Evolutionary conservation across 2,888 invertebrate genomes (phyloP), one percentile per base, ranked within the genome.

Genomic region (Tetranychus piercei): DNA sequence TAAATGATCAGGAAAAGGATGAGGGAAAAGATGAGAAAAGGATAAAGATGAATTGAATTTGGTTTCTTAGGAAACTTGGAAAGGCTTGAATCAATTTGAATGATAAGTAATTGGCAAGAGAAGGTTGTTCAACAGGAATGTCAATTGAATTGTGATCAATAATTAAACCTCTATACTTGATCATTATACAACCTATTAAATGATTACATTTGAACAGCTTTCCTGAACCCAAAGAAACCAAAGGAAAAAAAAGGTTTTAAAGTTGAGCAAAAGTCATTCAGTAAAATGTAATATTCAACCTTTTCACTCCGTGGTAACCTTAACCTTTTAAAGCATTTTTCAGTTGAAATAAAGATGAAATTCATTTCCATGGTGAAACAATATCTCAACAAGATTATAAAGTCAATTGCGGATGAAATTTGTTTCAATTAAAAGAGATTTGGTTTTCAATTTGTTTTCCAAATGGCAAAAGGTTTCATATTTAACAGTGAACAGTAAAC

Each of bases 281-380:
- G 11, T 71, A 18, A 34, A 20, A 72, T 72, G n/a, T 44, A 20
- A 15, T 9, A 44, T 18, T 44, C 22, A 71, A n/a, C 18, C 71
- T 43, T 18, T 71, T 71, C 20, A 20, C 34, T 44, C 72, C 20
- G 9, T 22, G 44, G 44, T 7, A 73, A 34, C n/a, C 23, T 23
- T 22, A 18, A n/a, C n/a, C 34, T 34, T 34, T 22, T 9, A 22
- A 73, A 65, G 22, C 45, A 15, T 15, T 11, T 22, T 73, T 73
- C 73, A 66, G 18, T 22, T 69, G 73, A 65, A 73, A 73, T 64
- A 34, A 34, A 34, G 34, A 34, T 34, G 34, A 34, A 55, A 15
- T 55, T 55, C 55, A 55, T 55, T 55, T 55, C 55, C 55, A 55
- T 55, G 69, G 69, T 69, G 22, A 22, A 23, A 15, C 9, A 69